phyloP scores from a whole-genome alignment of 2,797 vertebrate species.

The Podarcis lilfordi region DNA sequence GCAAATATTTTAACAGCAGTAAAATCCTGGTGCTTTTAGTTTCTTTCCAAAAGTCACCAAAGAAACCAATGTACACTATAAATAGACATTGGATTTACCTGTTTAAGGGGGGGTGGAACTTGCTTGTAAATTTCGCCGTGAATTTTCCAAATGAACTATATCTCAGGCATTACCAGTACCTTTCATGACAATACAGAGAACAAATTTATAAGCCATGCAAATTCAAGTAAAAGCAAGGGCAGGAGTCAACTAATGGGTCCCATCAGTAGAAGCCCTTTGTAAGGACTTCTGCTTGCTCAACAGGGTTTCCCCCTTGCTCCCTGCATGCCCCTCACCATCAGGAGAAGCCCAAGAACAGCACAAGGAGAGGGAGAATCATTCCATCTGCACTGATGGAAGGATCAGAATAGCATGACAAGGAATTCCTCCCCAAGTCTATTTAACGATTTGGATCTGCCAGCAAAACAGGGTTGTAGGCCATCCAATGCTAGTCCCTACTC shows the following conservation, averaged over 20 bases:
- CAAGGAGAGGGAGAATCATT: no score
- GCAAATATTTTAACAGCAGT: constrained; percentile 50
- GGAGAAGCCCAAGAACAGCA: no score
- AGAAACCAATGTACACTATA: background rate
- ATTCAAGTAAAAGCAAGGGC: background rate
- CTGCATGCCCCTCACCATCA: no score
- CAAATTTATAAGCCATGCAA: constrained; percentile 3
- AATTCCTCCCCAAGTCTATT: background rate
- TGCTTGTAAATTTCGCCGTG: background rate
- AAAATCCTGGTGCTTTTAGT: constrained; percentile 32
- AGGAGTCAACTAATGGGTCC: no score
- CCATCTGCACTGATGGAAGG: no score
- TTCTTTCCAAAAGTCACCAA: constrained; percentile 24
- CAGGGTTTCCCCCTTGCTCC: no score
- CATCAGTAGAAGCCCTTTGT: no score
- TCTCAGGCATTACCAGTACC: background rate
- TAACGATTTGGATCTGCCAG: background rate
- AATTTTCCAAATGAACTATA: background rate
- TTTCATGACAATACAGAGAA: background rate
- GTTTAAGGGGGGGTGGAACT: constrained; percentile 4
- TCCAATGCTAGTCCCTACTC: no score
- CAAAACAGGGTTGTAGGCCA: background rate
- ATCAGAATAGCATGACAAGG: no score
- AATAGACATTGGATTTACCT: constrained; percentile 17
- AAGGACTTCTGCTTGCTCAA: no score